These are phyloP conservation scores for Tachina fera DNA, from an alignment of 2,888 invertebrate genomes.

Conservation along the genomic window DNA sequence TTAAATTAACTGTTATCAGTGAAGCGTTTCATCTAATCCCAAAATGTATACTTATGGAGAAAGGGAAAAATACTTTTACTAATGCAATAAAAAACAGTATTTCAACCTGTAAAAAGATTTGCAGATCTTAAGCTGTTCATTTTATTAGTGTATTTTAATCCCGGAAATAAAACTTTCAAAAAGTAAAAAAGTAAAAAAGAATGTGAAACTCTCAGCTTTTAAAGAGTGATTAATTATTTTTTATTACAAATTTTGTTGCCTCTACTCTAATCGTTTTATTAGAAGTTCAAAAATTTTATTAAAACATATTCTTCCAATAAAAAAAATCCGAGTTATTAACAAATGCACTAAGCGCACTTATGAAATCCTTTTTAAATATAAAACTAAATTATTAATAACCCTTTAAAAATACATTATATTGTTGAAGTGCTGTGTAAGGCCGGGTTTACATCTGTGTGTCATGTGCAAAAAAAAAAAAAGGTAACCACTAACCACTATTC, in stretches of 20 bases:
- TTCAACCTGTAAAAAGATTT: not conserved
- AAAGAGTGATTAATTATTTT: not conserved
- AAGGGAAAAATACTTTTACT: slow-evolving; percentile 18
- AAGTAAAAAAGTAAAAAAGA: not conserved
- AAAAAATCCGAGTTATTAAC: too few species aligned
- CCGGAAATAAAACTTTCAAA: not conserved
- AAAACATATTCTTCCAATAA: too few species aligned
- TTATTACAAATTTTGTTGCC: not conserved
- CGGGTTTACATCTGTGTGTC: too few species aligned
- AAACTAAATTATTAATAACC: too few species aligned
- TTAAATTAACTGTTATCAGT: slow-evolving; percentile 34
- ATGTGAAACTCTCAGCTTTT: not conserved
- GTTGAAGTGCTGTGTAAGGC: too few species aligned
- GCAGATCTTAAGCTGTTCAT: not conserved
- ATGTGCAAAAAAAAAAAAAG: too few species aligned
- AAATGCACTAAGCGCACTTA: too few species aligned
- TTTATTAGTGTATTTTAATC: not conserved
- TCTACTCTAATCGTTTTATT: not conserved
- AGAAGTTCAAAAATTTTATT: too few species aligned
- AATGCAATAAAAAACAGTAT: not conserved
- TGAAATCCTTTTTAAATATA: too few species aligned
- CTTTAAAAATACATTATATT: too few species aligned
- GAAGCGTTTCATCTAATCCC: slow-evolving; percentile 30
- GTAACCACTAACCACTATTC: too few species aligned
- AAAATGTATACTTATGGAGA: not conserved